Evolutionary conservation across 2,888 invertebrate genomes (phyloP).

Genomic region (Helleia helle): DNA sequence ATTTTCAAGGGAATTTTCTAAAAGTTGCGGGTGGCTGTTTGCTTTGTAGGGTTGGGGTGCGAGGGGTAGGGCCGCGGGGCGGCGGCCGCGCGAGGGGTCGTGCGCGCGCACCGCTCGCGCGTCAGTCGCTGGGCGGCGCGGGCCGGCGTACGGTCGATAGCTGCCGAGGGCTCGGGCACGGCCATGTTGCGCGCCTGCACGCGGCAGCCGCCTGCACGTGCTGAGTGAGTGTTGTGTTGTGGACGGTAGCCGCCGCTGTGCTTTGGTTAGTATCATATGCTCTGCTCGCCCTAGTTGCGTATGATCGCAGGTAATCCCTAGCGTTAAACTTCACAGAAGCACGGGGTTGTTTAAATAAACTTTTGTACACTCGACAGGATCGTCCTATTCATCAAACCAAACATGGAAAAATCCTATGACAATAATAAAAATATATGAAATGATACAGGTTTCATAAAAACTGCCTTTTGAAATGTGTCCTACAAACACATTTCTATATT

Average conservation of each 20-base stretch:
- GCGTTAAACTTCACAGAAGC: too few species aligned
- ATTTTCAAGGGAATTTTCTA: conserved; percentile 16
- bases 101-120: conserved; percentile 60
- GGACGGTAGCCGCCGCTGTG: conserved; percentile 29
- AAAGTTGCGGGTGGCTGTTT: conserved; percentile 24
- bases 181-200: conserved; percentile 57
- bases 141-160: conserved; percentile 67
- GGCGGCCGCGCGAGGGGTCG: conserved; percentile 21
- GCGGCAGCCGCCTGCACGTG: conserved; percentile 46
- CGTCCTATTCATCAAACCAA: too few species aligned
- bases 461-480: too few species aligned
- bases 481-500: too few species aligned
- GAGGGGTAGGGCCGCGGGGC: conserved; percentile 23
- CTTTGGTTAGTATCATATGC: conserved; percentile 40
- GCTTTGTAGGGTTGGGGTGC: conserved; percentile 22
- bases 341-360: too few species aligned
- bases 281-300: conserved; percentile 17
- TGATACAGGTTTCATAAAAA: too few species aligned
- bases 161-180: conserved; percentile 41
- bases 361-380: too few species aligned
- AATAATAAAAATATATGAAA: too few species aligned
- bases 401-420: too few species aligned
- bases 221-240: conserved; percentile 46
- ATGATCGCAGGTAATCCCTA: conserved; percentile 14
- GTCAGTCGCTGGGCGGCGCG: conserved; percentile 40